These are phyloP conservation scores for Seriola aureovittata DNA, from an alignment of 2,113 vertebrate species.

Conservation along the genomic window DNA sequence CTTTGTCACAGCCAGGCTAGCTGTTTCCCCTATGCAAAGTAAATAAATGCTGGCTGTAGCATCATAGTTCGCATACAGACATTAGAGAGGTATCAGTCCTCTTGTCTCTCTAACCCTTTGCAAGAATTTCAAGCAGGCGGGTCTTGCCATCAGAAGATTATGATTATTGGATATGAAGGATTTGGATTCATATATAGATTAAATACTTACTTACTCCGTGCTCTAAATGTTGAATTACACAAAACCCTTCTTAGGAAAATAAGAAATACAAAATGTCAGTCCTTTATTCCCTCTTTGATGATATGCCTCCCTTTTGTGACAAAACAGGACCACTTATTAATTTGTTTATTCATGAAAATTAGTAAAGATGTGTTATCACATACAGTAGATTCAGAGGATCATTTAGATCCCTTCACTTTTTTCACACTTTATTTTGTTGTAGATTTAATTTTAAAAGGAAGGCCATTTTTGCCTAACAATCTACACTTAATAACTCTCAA, in stretches of 20 bases:
- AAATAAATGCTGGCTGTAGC: no score
- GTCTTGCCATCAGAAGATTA: no score
- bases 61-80: neutral
- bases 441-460: no score
- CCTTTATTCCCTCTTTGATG: neutral
- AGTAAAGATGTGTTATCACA: neutral
- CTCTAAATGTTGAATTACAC: neutral
- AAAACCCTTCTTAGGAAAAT: no score
- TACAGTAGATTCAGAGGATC: neutral
- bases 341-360: neutral
- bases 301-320: neutral
- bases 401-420: neutral
- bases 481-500: no score
- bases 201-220: neutral
- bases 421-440: no score
- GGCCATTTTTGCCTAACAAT: no score
- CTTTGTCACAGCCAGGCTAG: no score
- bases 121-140: neutral
- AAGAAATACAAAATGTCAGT: neutral
- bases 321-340: neutral
- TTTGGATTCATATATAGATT: neutral
- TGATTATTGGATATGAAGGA: no score
- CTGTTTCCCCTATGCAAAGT: neutral
- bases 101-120: no score
- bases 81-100: neutral